These are phyloP conservation scores for Theocolax elegans DNA, from an alignment of 1,140 invertebrate genomes.

Conservation along the genomic window DNA sequence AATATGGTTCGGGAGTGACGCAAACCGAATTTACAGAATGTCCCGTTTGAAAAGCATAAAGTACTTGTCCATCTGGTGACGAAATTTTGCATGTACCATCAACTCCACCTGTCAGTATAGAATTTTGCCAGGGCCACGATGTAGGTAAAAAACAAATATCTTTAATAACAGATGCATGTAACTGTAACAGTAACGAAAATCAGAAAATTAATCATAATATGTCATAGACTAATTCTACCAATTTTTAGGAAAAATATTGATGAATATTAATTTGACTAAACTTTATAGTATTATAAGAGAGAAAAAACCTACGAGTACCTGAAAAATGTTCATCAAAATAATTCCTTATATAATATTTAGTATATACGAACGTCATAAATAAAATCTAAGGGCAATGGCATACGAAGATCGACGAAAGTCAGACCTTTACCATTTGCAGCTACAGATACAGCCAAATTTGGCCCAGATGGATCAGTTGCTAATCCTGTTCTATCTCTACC, in stretches of 20 bases:
- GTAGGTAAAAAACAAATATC: constrained; percentile 66
- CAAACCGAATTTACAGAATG: constrained; percentile 66
- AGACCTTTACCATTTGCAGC: constrained; percentile 68
- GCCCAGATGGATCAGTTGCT: constrained; percentile 66
- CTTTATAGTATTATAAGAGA: too few species aligned
- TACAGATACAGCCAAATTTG: constrained; percentile 67
- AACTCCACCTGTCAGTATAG: constrained; percentile 60
- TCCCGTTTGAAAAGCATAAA: constrained; percentile 65
- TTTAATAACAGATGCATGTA: constrained; percentile 64
- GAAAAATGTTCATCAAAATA: too few species aligned
- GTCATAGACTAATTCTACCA: too few species aligned
- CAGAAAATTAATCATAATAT: constrained; percentile 24
- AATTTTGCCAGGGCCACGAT: constrained; percentile 68
- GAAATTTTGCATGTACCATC: constrained; percentile 68
- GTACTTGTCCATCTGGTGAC: constrained; percentile 63
- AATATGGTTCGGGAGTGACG: constrained; percentile 66
- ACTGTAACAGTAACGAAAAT: constrained; percentile 59
- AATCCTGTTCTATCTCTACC: constrained; percentile 66
- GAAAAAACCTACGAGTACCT: too few species aligned
- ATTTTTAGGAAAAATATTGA: too few species aligned
- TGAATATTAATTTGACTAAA: too few species aligned
- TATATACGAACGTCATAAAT: constrained; percentile 65
- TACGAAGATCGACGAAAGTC: constrained; percentile 67
- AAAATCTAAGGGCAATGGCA: constrained; percentile 68
- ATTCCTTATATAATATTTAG: too few species aligned